phyloP scores from a whole-genome alignment of 2,888 invertebrate genomes.

The Melanchra persicariae region DNA sequence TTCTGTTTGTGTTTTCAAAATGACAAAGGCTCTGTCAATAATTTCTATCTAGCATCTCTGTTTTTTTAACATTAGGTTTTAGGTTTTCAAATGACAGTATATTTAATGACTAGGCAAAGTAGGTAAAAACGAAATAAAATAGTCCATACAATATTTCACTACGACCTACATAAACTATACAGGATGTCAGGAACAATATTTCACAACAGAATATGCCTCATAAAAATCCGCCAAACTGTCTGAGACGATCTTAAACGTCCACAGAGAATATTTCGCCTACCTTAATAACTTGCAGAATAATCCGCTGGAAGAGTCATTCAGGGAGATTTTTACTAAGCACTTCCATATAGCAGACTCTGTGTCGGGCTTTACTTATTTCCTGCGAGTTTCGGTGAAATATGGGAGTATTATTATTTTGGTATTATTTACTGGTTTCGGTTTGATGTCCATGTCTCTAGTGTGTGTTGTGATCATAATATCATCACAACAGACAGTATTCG shows the following conservation, averaged over 20 bases:
- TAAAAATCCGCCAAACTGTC: constrained; percentile 20
- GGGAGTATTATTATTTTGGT: constrained; percentile 11
- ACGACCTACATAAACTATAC: neutral
- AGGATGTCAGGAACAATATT: neutral
- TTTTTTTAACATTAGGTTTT: too few species aligned
- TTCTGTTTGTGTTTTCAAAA: too few species aligned
- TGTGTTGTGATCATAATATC: too few species aligned
- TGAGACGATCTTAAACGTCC: constrained; percentile 34
- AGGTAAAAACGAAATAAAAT: neutral
- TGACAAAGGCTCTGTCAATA: too few species aligned
- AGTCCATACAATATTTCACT: neutral
- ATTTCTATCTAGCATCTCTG: too few species aligned
- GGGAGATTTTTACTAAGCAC: constrained; percentile 40
- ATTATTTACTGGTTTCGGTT: neutral
- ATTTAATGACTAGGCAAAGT: neutral
- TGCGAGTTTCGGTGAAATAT: constrained; percentile 62
- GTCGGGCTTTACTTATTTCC: constrained; percentile 45
- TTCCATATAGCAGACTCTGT: constrained; percentile 41
- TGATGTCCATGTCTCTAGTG: neutral
- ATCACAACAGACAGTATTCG: too few species aligned
- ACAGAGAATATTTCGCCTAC: constrained; percentile 46
- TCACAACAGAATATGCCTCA: constrained; percentile 4
- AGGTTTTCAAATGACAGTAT: neutral
- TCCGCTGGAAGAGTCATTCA: constrained; percentile 34
- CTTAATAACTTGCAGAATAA: constrained; percentile 54